These are phyloP conservation scores for Pomatostomus ruficeps DNA, from an alignment of 2,113 vertebrate species.

Conservation along the genomic window DNA sequence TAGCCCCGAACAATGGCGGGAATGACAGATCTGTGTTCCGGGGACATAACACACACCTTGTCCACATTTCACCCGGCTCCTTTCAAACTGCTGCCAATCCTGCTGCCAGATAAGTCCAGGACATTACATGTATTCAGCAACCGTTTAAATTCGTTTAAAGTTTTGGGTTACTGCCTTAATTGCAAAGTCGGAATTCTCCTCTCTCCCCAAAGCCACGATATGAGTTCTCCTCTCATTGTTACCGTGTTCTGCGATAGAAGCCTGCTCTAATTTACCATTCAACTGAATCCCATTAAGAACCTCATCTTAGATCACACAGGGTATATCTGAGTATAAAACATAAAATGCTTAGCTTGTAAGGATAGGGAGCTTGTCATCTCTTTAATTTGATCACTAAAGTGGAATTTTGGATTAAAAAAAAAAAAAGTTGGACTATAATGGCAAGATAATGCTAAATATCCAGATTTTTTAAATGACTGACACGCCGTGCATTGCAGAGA, in stretches of 20 bases:
- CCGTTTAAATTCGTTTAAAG: slow-evolving; percentile 67
- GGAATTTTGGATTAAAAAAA: slow-evolving; percentile 33
- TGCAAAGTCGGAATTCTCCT: slow-evolving; percentile 52
- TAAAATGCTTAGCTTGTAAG: slow-evolving; percentile 59
- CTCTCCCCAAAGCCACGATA: slow-evolving; percentile 48
- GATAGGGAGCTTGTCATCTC: slow-evolving; percentile 13
- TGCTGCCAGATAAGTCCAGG: slow-evolving; percentile 55
- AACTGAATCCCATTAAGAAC: slow-evolving; percentile 46
- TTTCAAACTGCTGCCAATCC: slow-evolving; percentile 57
- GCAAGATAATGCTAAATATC: slow-evolving; percentile 61
- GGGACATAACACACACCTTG: slow-evolving; percentile 65
- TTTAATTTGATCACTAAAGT: slow-evolving; percentile 23
- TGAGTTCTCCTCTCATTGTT: slow-evolving; percentile 49
- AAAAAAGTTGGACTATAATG: slow-evolving; percentile 9
- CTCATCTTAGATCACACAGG: slow-evolving; percentile 30
- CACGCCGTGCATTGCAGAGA: slow-evolving; percentile 24
- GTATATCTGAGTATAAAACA: slow-evolving; percentile 15
- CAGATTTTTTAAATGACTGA: slow-evolving; percentile 48
- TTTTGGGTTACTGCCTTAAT: slow-evolving; percentile 68
- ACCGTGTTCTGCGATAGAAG: slow-evolving; percentile 51
- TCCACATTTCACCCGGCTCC: slow-evolving; percentile 50
- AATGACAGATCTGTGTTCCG: slow-evolving; percentile 83
- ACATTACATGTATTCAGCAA: slow-evolving; percentile 60
- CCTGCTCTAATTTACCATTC: slow-evolving; percentile 55
- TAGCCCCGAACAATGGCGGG: slow-evolving; percentile 83